phyloP scores from a whole-genome alignment of 2,113 vertebrate genomes.

The Prietella phreatophila region DNA sequence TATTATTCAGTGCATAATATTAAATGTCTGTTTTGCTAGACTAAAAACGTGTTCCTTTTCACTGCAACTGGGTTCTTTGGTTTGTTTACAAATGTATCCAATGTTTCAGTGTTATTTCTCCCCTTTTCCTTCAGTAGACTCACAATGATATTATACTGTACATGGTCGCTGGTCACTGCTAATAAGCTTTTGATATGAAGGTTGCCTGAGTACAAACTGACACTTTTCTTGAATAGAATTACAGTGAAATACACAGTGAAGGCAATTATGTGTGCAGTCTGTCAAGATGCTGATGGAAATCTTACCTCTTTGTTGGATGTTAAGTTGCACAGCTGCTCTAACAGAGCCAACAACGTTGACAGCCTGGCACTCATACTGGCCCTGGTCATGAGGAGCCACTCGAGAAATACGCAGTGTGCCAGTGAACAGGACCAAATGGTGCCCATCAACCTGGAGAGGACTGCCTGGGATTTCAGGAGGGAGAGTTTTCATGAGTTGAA shows the following conservation, averaged over 20 bases:
- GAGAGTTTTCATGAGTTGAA: neutral
- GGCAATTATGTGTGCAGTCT: neutral
- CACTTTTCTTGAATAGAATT: neutral
- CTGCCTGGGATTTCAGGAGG: constrained; percentile 71
- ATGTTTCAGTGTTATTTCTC: too few species aligned
- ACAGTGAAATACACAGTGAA: neutral
- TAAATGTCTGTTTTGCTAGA: neutral
- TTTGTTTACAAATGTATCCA: neutral
- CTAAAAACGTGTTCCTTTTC: neutral
- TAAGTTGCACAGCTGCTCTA: constrained; percentile 77
- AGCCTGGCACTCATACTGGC: constrained; percentile 96
- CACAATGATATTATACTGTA: neutral
- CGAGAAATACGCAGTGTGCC: constrained; percentile 86
- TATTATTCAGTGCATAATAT: neutral
- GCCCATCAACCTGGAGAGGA: constrained; percentile 83
- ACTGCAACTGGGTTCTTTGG: neutral
- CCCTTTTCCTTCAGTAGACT: neutral
- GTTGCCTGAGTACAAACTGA: neutral
- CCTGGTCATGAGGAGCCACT: constrained; percentile 90
- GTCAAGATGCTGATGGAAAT: neutral
- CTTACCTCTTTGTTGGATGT: constrained; percentile 88
- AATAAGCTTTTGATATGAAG: neutral
- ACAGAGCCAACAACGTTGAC: constrained; percentile 90
- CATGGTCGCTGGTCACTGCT: neutral
- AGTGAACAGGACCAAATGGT: constrained; percentile 82